These are phyloP conservation scores for Eulacestoma nigropectus DNA, from an alignment of 2,113 vertebrate species.

Conservation along the genomic window DNA sequence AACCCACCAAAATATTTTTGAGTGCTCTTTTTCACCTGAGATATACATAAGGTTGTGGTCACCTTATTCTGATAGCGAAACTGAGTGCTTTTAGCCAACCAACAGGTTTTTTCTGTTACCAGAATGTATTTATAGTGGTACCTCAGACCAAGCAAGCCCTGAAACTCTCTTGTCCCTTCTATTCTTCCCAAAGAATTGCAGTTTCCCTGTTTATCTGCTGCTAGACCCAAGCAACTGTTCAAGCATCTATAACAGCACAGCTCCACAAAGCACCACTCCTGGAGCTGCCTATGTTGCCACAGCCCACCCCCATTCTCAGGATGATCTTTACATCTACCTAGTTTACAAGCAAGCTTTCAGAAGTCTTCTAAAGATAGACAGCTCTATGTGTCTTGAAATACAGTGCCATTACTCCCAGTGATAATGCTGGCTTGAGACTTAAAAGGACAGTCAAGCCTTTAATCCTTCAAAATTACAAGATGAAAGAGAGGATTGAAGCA, in stretches of 20 bases:
- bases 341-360: background rate
- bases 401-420: background rate
- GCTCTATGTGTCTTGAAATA: background rate
- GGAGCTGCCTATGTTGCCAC: background rate
- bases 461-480: conserved; percentile 40
- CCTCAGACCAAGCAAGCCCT: background rate
- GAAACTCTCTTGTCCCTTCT: background rate
- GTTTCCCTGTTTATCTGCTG: background rate
- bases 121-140: background rate
- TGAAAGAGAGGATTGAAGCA: conserved; percentile 30
- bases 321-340: background rate
- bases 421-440: conserved; percentile 5
- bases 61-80: background rate
- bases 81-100: background rate
- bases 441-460: conserved; percentile 46
- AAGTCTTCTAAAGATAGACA: background rate
- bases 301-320: background rate
- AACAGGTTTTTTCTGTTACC: background rate
- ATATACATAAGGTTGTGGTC: background rate
- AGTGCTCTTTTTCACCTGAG: background rate
- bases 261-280: background rate
- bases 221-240: background rate
- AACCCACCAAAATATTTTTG: background rate
- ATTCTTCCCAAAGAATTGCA: background rate
- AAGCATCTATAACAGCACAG: fast-evolving